Evolutionary conservation across 1,140 invertebrate species (phyloP).

Genomic region (Drosophila busckii): DNA sequence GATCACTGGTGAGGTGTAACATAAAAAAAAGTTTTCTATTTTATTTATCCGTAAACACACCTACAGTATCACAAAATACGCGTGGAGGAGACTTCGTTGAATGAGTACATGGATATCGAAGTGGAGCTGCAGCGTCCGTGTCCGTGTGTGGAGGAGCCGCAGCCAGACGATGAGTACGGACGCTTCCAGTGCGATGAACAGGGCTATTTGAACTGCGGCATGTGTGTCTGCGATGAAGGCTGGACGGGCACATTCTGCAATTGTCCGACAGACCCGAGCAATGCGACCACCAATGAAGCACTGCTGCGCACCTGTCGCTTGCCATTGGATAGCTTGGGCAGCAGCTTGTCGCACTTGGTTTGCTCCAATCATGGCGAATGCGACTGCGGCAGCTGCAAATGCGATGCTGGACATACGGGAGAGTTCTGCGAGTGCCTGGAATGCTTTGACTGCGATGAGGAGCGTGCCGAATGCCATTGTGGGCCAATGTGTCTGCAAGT

Average conservation of each 20-base stretch:
- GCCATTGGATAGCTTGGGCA: slow-evolving; percentile 61
- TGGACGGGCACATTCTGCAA: slow-evolving; percentile 82
- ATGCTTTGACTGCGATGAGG: slow-evolving; percentile 79
- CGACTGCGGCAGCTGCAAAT: slow-evolving; percentile 80
- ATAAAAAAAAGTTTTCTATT: background rate
- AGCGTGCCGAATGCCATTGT: slow-evolving; percentile 86
- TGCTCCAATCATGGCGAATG: slow-evolving; percentile 80
- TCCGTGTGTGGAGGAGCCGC: slow-evolving; percentile 49
- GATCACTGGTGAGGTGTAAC: slow-evolving; percentile 71
- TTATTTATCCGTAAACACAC: background rate
- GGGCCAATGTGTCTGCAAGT: slow-evolving; percentile 87
- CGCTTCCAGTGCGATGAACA: slow-evolving; percentile 59
- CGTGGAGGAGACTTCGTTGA: slow-evolving; percentile 67
- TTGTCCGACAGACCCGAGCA: slow-evolving; percentile 78
- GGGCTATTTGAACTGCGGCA: slow-evolving; percentile 81
- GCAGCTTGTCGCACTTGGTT: background rate
- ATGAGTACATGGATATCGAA: slow-evolving; percentile 75
- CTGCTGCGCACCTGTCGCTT: slow-evolving; percentile 74
- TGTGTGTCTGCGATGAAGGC: slow-evolving; percentile 81
- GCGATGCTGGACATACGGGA: slow-evolving; percentile 79
- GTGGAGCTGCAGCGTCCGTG: slow-evolving; percentile 70
- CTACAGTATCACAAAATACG: slow-evolving; percentile 52
- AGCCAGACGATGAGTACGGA: slow-evolving; percentile 36
- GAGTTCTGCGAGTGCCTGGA: slow-evolving; percentile 80
- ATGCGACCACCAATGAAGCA: slow-evolving; percentile 78